A percentile compares a stretch with the other conserved stretches of the same genome.
These are phyloP conservation scores for Alcedo atthis DNA, from an alignment of 2,797 vertebrate species.

Conservation along the genomic window DNA sequence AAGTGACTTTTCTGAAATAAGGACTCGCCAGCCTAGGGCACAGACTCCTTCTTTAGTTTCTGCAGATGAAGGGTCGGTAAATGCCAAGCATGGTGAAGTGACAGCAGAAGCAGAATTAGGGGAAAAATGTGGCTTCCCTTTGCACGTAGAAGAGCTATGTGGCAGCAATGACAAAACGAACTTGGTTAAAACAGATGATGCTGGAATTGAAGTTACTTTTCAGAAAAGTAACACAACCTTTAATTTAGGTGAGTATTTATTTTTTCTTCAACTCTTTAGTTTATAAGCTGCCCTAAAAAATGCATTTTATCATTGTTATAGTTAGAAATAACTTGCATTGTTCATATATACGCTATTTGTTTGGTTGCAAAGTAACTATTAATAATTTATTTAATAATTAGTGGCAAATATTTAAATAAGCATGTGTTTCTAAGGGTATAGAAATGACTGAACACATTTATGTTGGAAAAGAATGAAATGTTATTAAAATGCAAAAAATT, in stretches of 20 bases:
- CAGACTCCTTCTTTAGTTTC: not conserved
- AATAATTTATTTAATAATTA: not conserved
- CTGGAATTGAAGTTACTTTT: not conserved
- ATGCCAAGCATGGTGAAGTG: not conserved
- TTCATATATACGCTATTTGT: not conserved
- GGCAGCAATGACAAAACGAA: not conserved
- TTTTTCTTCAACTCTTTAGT: not conserved
- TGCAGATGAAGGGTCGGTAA: not conserved
- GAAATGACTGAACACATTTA: not conserved
- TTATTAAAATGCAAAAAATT: not conserved
- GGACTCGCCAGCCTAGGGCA: not conserved
- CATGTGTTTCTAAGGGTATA: not conserved
- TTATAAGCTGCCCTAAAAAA: not conserved
- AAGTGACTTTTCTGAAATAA: not conserved
- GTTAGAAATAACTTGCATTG: not conserved
- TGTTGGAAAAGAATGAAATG: not conserved
- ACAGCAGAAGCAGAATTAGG: not conserved
- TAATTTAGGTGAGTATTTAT: conserved; percentile 64
- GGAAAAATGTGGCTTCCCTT: not conserved
- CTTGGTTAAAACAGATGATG: not conserved
- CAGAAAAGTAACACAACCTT: not conserved
- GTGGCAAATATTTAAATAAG: not conserved
- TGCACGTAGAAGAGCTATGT: not conserved
- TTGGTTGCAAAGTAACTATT: not conserved
- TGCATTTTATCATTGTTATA: not conserved